These are phyloP conservation scores for Piaya cayana DNA, from an alignment of 2,113 vertebrate species.

Conservation along the genomic window DNA sequence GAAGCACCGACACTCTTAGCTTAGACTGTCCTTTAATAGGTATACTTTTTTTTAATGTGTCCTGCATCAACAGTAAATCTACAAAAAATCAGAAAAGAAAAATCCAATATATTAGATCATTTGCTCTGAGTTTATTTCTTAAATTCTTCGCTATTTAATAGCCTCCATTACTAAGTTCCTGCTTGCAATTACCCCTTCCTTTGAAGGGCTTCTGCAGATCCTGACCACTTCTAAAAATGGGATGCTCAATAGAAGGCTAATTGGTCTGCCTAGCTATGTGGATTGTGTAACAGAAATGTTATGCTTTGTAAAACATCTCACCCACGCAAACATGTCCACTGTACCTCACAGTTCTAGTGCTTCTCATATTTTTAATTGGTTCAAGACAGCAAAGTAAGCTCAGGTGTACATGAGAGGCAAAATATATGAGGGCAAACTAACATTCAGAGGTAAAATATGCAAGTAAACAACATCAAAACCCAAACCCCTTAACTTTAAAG, in stretches of 20 bases:
- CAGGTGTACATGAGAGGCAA: background rate
- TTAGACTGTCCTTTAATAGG: background rate
- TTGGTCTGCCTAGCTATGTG: background rate
- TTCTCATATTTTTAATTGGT: background rate
- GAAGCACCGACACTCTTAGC: background rate
- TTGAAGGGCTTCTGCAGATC: background rate
- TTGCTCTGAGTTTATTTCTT: background rate
- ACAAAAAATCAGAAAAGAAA: background rate
- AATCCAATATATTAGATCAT: background rate
- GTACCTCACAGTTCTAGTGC: background rate
- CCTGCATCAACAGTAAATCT: background rate
- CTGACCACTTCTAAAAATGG: background rate
- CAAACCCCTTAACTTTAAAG: background rate
- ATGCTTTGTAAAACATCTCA: background rate
- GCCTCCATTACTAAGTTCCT: background rate
- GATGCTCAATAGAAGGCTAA: background rate
- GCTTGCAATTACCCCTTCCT: background rate
- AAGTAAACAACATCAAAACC: background rate
- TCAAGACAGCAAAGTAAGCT: background rate
- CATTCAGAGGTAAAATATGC: background rate
- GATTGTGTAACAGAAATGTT: background rate
- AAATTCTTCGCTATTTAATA: background rate
- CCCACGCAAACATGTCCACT: background rate
- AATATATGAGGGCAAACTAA: background rate
- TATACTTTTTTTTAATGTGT: background rate